phyloP scores from a whole-genome alignment of 2,888 invertebrate species.

The Cremastinae sp. region DNA sequence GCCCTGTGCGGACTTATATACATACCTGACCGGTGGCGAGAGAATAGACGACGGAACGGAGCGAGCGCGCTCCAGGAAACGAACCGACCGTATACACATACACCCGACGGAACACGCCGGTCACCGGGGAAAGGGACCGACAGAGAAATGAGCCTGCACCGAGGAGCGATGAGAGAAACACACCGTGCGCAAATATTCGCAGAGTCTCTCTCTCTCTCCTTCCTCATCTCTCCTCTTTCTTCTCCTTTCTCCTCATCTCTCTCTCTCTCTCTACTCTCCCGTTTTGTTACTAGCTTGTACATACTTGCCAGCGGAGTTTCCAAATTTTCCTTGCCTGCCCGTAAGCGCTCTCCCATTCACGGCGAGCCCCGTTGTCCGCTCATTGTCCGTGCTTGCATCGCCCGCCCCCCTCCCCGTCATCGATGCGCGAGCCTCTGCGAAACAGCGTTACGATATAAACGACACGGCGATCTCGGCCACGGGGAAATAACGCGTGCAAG shows the following conservation, averaged over 20 bases:
- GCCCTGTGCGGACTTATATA: conserved; percentile 34
- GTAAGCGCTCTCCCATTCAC: conserved; percentile 18
- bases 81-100: conserved; percentile 5
- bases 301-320: conserved; percentile 33
- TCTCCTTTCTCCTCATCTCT: conserved; percentile 7
- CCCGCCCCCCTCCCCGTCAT: conserved; percentile 7
- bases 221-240: conserved; percentile 6
- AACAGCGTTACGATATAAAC: too few relatives aligned
- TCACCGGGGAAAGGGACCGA: conserved; percentile 25
- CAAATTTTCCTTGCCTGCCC: conserved; percentile 52
- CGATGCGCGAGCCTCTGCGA: not conserved
- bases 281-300: not conserved
- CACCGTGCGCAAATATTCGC: conserved; percentile 16
- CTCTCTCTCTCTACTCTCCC: not conserved
- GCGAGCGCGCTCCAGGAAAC: conserved; percentile 14
- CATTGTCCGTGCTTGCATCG: not conserved
- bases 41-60: conserved; percentile 32
- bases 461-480: too few relatives aligned
- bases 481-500: too few relatives aligned
- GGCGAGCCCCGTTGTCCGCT: not conserved
- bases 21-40: conserved; percentile 40
- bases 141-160: conserved; percentile 14
- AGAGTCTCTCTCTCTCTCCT: not conserved
- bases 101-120: not conserved
- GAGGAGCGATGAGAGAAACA: conserved; percentile 37